Conservation (phyloP, 2,888 invertebrate species). For the Noctua comes region DNA sequence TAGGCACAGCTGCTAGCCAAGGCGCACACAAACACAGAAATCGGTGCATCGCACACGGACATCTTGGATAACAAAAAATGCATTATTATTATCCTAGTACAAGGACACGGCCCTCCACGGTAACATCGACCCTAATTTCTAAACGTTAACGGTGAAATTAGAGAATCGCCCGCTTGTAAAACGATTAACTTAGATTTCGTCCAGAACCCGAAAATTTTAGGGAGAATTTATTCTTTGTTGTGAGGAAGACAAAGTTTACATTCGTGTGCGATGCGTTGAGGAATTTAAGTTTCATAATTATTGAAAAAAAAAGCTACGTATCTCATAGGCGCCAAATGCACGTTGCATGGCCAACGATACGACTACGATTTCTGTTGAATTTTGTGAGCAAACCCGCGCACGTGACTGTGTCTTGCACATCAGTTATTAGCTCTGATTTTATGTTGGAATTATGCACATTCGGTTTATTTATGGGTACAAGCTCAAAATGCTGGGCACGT, state of each 20-base stretch:
- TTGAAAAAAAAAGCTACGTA: conserved; percentile 80
- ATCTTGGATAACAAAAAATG: conserved; percentile 87
- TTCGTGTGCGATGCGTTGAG: conserved; percentile 68
- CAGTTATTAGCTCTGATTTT: conserved; percentile 60
- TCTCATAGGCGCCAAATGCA: conserved; percentile 88
- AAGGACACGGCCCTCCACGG: conserved; percentile 72
- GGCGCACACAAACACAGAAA: conserved; percentile 80
- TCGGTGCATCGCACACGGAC: conserved; percentile 86
- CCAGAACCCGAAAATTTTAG: conserved; percentile 67
- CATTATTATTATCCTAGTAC: conserved; percentile 88
- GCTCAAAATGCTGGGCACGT: conserved; percentile 42
- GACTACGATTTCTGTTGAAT: conserved; percentile 77
- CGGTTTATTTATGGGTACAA: conserved; percentile 48
- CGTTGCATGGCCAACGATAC: conserved; percentile 82
- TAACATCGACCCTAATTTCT: conserved; percentile 70
- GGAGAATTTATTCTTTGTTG: conserved; percentile 67
- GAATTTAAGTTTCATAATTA: conserved; percentile 87
- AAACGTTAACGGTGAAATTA: conserved; percentile 50
- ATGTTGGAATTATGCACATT: conserved; percentile 55
- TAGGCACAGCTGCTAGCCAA: conserved; percentile 89
- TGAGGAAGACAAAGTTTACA: conserved; percentile 64
- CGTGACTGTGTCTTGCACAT: conserved; percentile 64
- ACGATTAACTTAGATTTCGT: conserved; percentile 87
- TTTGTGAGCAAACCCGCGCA: conserved; percentile 73
- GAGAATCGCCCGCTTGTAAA: conserved; percentile 65